Evolutionary conservation across 2,797 vertebrate genomes (phyloP).

Genomic region (Okamejei kenojei): DNA sequence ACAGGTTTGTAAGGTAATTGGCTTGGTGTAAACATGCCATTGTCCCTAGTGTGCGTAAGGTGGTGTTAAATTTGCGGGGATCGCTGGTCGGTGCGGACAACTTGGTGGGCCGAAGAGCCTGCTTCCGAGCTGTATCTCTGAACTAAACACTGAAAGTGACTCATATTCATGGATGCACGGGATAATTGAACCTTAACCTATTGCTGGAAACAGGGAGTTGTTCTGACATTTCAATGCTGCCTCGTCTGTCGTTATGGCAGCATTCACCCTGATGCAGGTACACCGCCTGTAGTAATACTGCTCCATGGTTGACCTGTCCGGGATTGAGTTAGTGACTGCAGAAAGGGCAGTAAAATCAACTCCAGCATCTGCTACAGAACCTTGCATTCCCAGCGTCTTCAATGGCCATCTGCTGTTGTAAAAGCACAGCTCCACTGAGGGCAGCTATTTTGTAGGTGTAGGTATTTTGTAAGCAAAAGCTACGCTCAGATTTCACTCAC

Average conservation of each 20-base stretch:
- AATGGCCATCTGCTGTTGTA: slow-evolving; percentile 23
- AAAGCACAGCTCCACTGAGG: neutral
- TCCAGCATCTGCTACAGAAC: slow-evolving; percentile 2
- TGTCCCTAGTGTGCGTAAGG: too few species aligned
- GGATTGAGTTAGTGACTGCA: neutral
- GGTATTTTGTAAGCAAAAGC: neutral
- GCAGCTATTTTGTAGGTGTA: neutral
- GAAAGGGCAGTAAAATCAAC: slow-evolving; percentile 12
- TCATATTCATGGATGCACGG: neutral
- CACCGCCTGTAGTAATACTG: neutral
- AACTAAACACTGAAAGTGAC: neutral
- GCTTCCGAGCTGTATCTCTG: too few species aligned
- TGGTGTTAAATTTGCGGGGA: too few species aligned
- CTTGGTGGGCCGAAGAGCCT: too few species aligned
- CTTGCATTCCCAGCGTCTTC: slow-evolving; percentile 29
- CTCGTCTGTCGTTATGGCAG: neutral
- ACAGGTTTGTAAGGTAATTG: too few species aligned
- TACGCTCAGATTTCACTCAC: neutral
- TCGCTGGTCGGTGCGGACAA: too few species aligned
- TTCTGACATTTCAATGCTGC: neutral
- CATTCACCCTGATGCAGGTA: neutral
- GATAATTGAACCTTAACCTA: neutral
- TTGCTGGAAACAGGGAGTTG: neutral
- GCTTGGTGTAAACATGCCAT: too few species aligned
- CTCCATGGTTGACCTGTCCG: neutral